These are phyloP conservation scores for Rhynchophorus ferrugineus DNA, from an alignment of 1,140 invertebrate species.

Conservation along the genomic window DNA sequence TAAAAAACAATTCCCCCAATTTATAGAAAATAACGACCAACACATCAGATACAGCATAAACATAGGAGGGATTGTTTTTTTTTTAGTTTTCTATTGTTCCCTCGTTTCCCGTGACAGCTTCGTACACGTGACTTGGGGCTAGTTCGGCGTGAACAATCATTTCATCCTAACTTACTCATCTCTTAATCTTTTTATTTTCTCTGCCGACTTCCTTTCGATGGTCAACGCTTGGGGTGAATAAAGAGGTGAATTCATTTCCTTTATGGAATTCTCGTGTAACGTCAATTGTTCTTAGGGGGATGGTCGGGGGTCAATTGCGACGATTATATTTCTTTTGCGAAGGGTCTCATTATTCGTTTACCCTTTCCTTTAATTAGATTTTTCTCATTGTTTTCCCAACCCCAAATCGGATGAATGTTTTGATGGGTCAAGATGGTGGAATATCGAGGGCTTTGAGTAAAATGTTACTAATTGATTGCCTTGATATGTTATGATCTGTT, in stretches of 20 bases:
- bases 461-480: too few relatives aligned
- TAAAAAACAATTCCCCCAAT: background rate
- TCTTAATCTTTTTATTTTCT: constrained; percentile 26
- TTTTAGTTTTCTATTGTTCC: constrained; percentile 4
- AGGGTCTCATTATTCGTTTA: background rate
- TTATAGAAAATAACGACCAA: background rate
- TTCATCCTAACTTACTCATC: constrained; percentile 22
- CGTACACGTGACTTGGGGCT: constrained; percentile 16
- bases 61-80: constrained; percentile 14
- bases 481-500: too few relatives aligned
- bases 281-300: constrained; percentile 4
- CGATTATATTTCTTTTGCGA: constrained; percentile 2
- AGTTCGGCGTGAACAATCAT: constrained; percentile 16
- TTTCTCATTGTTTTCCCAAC: background rate
- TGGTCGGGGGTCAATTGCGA: background rate
- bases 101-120: constrained; percentile 9
- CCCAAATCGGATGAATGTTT: too few relatives aligned
- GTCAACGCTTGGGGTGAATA: constrained; percentile 8
- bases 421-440: too few relatives aligned
- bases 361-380: background rate
- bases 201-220: constrained; percentile 14
- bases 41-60: too few relatives aligned
- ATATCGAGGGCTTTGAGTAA: too few relatives aligned
- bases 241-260: constrained; percentile 17
- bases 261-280: constrained; percentile 19